These are phyloP conservation scores for Camelus bactrianus DNA, from an alignment of 2,113 vertebrate species.

Conservation along the genomic window DNA sequence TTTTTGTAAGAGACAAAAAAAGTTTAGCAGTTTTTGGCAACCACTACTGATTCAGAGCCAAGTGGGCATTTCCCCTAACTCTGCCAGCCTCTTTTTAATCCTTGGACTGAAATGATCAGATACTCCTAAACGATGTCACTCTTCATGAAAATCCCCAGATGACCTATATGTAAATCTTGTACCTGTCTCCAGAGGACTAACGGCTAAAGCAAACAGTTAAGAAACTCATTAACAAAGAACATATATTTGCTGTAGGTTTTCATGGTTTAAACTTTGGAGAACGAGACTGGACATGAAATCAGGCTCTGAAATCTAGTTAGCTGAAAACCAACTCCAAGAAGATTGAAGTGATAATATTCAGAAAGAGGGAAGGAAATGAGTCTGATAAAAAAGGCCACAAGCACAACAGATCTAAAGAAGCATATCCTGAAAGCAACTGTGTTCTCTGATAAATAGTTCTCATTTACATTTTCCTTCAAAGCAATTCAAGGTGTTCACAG, in stretches of 20 bases:
- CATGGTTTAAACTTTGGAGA: slow-evolving; percentile 58
- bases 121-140: slow-evolving; percentile 49
- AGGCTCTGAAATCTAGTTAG: slow-evolving; percentile 66
- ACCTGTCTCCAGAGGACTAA: slow-evolving; percentile 6
- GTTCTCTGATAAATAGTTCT: slow-evolving; percentile 42
- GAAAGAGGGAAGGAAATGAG: slow-evolving; percentile 67
- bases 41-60: not conserved
- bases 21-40: slow-evolving; percentile 54
- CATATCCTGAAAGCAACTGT: not conserved
- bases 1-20: slow-evolving; percentile 69
- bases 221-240: slow-evolving; percentile 52
- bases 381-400: slow-evolving; percentile 42
- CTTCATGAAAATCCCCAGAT: slow-evolving; percentile 39
- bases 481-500: slow-evolving; percentile 16
- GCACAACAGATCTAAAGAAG: slow-evolving; percentile 56
- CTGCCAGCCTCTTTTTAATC: not conserved
- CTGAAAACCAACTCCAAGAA: slow-evolving; percentile 63
- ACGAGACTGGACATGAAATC: slow-evolving; percentile 54
- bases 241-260: slow-evolving; percentile 33
- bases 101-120: slow-evolving; percentile 19
- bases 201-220: slow-evolving; percentile 55
- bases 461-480: slow-evolving; percentile 57
- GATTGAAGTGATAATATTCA: slow-evolving; percentile 46
- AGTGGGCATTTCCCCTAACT: not conserved
- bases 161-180: not conserved